These are phyloP conservation scores for Odocoileus virginianus DNA, from an alignment of 2,113 vertebrate species.

Conservation along the genomic window DNA sequence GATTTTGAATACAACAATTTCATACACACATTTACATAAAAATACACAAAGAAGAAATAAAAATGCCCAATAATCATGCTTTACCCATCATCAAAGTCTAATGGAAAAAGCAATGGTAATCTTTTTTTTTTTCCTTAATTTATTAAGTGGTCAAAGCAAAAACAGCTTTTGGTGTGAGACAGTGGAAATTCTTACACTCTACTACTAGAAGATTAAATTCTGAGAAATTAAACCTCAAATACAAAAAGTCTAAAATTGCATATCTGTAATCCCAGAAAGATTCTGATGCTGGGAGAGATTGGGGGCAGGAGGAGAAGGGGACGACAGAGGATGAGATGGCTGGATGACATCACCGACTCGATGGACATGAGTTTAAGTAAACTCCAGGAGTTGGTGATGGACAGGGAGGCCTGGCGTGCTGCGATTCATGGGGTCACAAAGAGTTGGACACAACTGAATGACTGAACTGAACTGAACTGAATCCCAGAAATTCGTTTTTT, in stretches of 20 bases:
- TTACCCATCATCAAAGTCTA: not conserved
- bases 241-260: not conserved
- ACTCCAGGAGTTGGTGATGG: too few relatives aligned
- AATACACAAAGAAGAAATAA: not conserved
- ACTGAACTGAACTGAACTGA: too few relatives aligned
- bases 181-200: not conserved
- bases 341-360: too few relatives aligned
- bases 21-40: not conserved
- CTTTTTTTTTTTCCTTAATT: not conserved
- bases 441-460: too few relatives aligned
- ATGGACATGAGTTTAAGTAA: too few relatives aligned
- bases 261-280: not conserved
- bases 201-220: not conserved
- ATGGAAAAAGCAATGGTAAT: not conserved
- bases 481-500: not conserved
- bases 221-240: not conserved
- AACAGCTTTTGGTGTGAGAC: not conserved
- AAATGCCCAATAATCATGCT: not conserved
- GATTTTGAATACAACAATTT: not conserved
- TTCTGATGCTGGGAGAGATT: too few relatives aligned
- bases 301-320: too few relatives aligned
- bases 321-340: too few relatives aligned
- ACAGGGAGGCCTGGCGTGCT: too few relatives aligned
- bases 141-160: not conserved
- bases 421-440: too few relatives aligned